Evolutionary conservation across 2,797 vertebrate species (phyloP).

Genomic region (Alouatta caraya): DNA sequence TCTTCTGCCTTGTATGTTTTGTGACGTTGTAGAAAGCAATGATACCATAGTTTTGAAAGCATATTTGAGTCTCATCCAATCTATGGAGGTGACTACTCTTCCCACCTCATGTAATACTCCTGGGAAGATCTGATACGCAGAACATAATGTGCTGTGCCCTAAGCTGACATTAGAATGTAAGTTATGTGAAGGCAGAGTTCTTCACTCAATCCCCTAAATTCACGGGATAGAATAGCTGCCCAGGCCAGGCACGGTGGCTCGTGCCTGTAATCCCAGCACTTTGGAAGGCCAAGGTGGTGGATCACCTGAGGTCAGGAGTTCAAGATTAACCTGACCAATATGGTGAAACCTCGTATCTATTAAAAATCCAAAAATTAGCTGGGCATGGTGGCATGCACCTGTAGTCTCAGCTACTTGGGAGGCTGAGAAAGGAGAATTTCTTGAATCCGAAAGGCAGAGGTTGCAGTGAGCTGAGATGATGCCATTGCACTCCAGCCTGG

Average conservation of each 20-base stretch:
- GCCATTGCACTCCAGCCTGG: too few relatives aligned
- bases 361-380: too few relatives aligned
- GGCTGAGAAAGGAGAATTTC: too few relatives aligned
- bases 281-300: too few relatives aligned
- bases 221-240: neutral
- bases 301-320: too few relatives aligned
- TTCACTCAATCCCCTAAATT: neutral
- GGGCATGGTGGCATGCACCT: too few relatives aligned
- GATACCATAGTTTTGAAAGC: neutral
- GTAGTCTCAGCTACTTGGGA: too few relatives aligned
- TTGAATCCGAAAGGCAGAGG: too few relatives aligned
- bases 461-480: too few relatives aligned
- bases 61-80: neutral
- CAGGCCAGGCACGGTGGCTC: neutral
- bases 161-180: neutral
- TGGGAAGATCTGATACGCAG: neutral
- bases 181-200: neutral
- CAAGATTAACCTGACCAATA: too few relatives aligned
- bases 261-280: too few relatives aligned
- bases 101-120: neutral
- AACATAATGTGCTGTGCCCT: neutral
- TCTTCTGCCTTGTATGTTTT: neutral
- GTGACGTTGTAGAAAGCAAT: neutral
- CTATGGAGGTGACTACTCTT: neutral
- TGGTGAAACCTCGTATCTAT: too few relatives aligned